Evolutionary conservation across 1,140 invertebrate genomes (phyloP), one percentile per base, ranked within the genome.

Genomic region (Bacillus rossius): DNA sequence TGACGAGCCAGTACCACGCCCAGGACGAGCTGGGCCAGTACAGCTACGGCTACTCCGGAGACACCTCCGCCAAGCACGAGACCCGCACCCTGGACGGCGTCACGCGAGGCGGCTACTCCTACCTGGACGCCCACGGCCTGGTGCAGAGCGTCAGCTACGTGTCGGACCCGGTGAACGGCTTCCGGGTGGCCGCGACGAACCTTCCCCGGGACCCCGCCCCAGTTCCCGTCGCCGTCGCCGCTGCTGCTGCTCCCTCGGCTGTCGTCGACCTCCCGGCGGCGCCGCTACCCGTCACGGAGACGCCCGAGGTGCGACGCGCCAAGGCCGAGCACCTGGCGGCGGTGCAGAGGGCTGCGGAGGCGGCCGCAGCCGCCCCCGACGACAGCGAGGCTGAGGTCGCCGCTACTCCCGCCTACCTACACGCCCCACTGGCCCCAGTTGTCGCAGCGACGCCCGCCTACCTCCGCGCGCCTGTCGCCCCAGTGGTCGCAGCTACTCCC

Each of bases 171-270:
- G 61, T 74, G 48, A 76, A 77, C 53, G 84, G 84, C 43, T 87
- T 86, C 73, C 75, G 82, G 37, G 83, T 84, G 8, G 77, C 81
- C 14, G 83, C 80, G 19, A 84, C 81, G 16, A 85, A 85, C 70
- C 84, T 1, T 68, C 74, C n/a, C 61, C 56, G 3, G 65, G 68
- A 1, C 67, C 61, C 70, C 0, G 61, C 64, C 14, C 55, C 43
- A 38, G 59, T 54, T 8, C 53, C 38, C 16, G 57, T 56, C 17
- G 29, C 55, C n/a, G 43, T 47, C 13, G 47, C 53, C 5, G 26
- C 55, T 34, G 43, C 41, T 1, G 17, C 14, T n/a, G 25, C 38
- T 2, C 43, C n/a, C 16, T 47, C 47, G n/a, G 19, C 23, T 8
- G 40, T 71, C 1, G 63, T 66, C 0, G 81, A 83, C 61, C 81